Conservation (phyloP, 2,888 invertebrate species). For the Gasteruption jaculator region DNA sequence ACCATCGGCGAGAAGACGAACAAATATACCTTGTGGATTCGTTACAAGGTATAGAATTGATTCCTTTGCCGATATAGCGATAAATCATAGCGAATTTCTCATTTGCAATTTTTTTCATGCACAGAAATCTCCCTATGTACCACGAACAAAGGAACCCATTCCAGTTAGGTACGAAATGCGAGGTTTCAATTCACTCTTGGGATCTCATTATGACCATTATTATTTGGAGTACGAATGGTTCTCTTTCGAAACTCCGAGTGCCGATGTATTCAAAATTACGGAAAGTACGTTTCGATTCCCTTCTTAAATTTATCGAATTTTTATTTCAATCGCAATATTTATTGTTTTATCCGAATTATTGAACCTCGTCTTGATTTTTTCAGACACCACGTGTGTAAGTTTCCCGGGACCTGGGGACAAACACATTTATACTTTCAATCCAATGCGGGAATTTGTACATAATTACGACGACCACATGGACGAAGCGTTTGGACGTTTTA, state of each 20-base stretch:
- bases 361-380: slow-evolving; percentile 5
- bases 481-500: slow-evolving; percentile 72
- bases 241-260: slow-evolving; percentile 62
- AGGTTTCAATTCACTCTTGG: slow-evolving; percentile 87
- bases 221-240: slow-evolving; percentile 72
- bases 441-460: slow-evolving; percentile 86
- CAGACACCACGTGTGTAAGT: slow-evolving; percentile 65
- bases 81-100: background rate
- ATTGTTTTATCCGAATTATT: slow-evolving; percentile 24
- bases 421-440: slow-evolving; percentile 82
- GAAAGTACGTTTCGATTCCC: slow-evolving; percentile 54
- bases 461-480: slow-evolving; percentile 67
- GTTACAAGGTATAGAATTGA: slow-evolving; percentile 57
- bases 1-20: slow-evolving; percentile 75
- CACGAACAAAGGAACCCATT: slow-evolving; percentile 36
- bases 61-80: slow-evolving; percentile 6
- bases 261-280: slow-evolving; percentile 66
- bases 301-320: background rate
- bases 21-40: slow-evolving; percentile 85
- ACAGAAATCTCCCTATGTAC: slow-evolving; percentile 38
- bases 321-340: slow-evolving; percentile 6
- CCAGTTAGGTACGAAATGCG: slow-evolving; percentile 80
- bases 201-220: slow-evolving; percentile 95
- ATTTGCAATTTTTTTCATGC: slow-evolving; percentile 3
- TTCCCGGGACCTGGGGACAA: slow-evolving; percentile 84